These are phyloP conservation scores for Oryctolagus cuniculus DNA, from an alignment of 2,113 vertebrate genomes.

Conservation along the genomic window DNA sequence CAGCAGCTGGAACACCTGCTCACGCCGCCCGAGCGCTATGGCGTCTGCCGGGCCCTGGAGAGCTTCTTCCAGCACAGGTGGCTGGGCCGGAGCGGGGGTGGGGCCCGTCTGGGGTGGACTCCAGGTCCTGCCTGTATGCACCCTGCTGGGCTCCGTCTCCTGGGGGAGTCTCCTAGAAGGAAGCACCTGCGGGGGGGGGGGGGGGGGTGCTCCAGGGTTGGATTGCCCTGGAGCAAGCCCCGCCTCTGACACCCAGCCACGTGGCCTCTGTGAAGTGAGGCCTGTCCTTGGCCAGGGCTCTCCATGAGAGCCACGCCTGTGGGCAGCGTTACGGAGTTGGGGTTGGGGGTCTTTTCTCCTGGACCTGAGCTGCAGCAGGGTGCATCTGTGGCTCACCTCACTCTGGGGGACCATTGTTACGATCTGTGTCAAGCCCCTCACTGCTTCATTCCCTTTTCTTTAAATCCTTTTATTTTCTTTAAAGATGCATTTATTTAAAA, in stretches of 20 bases:
- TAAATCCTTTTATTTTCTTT: neutral
- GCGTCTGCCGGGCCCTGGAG: slow-evolving; percentile 95
- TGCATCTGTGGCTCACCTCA: accelerated
- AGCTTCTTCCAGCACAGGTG: slow-evolving; percentile 99
- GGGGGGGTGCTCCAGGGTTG: accelerated
- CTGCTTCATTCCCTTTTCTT: neutral
- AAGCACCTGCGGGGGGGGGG: neutral
- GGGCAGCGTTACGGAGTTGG: accelerated
- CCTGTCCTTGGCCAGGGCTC: accelerated
- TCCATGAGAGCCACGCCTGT: neutral
- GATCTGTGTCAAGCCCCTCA: neutral
- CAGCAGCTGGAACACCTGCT: slow-evolving; percentile 98
- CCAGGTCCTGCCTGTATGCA: neutral
- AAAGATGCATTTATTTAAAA: neutral
- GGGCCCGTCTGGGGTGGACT: neutral
- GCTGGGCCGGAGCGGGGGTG: neutral
- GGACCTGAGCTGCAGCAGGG: neutral
- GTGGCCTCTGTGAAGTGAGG: neutral
- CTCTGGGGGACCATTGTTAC: too few species aligned
- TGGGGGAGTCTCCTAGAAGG: neutral
- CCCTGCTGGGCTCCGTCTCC: neutral
- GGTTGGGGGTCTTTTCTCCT: neutral
- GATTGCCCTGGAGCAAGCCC: neutral
- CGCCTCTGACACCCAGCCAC: neutral
- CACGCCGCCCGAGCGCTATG: slow-evolving; percentile 95